phyloP scores from a whole-genome alignment of 35 echinoderm and acorn worm genomes.

The Strongylocentrotus purpuratus region DNA sequence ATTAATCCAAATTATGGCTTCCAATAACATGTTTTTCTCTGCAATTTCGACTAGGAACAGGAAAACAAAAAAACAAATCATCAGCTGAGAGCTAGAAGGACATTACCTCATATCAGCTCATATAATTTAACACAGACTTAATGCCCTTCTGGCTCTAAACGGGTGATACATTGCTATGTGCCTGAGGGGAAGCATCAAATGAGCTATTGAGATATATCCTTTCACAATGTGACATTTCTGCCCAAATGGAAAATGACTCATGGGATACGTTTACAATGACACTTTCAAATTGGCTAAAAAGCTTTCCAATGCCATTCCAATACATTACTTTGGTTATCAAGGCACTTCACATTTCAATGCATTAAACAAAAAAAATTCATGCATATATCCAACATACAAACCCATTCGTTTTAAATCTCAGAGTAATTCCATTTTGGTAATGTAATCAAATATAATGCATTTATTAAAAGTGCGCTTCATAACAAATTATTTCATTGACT shows the following conservation, averaged over 20 bases:
- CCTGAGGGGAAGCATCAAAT: not conserved
- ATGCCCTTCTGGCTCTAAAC: not conserved
- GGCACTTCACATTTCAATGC: not conserved
- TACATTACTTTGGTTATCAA: not conserved
- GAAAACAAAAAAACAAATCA: not conserved
- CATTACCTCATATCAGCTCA: not conserved
- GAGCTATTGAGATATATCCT: not conserved
- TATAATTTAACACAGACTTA: not conserved
- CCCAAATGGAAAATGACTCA: not conserved
- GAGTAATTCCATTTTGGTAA: too few species aligned
- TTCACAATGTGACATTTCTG: constrained; percentile 1
- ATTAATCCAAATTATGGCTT: not conserved
- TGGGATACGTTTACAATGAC: not conserved
- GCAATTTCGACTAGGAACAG: not conserved
- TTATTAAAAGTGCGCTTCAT: too few species aligned
- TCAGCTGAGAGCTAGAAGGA: not conserved
- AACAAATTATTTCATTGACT: too few species aligned
- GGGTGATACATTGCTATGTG: not conserved
- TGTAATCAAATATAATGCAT: too few species aligned
- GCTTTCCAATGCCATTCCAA: not conserved
- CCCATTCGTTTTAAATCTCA: too few species aligned
- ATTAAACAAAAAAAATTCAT: too few species aligned
- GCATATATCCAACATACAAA: too few species aligned
- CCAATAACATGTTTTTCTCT: constrained; percentile 12
- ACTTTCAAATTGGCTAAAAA: not conserved